Percentiles rank a stretch among this genome's conserved stretches.
Conservation (phyloP, 2,797 vertebrate species). For the Saxicola maurus region DNA sequence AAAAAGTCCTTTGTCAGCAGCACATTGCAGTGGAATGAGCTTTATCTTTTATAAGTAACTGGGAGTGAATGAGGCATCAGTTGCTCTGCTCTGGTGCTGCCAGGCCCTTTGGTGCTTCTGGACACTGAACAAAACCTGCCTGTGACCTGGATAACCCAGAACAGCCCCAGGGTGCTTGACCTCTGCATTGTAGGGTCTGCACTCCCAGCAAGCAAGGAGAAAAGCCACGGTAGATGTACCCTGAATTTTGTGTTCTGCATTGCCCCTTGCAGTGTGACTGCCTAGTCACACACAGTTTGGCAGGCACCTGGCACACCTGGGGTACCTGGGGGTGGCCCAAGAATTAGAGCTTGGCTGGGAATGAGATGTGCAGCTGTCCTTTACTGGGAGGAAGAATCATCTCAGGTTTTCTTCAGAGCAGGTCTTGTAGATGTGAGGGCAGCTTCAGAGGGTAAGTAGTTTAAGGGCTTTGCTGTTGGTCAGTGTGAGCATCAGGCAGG, state of each 20-base stretch:
- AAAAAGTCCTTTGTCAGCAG: conserved; percentile 2
- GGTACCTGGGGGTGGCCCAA: neutral
- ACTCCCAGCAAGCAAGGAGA: neutral
- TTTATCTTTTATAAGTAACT: neutral
- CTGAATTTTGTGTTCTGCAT: fast-evolving
- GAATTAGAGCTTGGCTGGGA: neutral
- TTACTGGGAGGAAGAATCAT: neutral
- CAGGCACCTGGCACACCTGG: neutral
- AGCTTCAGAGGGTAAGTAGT: neutral
- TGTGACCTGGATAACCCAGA: neutral
- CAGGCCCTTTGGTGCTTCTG: neutral
- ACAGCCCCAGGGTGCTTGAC: neutral
- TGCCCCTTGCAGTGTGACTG: neutral
- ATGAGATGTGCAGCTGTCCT: neutral
- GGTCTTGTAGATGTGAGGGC: neutral
- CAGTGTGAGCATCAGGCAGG: fast-evolving
- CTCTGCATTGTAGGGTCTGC: fast-evolving
- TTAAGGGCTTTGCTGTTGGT: neutral
- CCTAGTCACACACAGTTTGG: neutral
- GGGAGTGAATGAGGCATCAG: neutral
- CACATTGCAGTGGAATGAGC: neutral
- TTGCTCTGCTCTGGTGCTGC: neutral
- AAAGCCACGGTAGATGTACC: fast-evolving
- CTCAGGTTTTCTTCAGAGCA: neutral
- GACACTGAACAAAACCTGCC: neutral